Percentiles rank a stretch among this genome's conserved stretches.
phyloP scores from a whole-genome alignment of 2,113 vertebrate species.

The Tragelaphus buxtoni region DNA sequence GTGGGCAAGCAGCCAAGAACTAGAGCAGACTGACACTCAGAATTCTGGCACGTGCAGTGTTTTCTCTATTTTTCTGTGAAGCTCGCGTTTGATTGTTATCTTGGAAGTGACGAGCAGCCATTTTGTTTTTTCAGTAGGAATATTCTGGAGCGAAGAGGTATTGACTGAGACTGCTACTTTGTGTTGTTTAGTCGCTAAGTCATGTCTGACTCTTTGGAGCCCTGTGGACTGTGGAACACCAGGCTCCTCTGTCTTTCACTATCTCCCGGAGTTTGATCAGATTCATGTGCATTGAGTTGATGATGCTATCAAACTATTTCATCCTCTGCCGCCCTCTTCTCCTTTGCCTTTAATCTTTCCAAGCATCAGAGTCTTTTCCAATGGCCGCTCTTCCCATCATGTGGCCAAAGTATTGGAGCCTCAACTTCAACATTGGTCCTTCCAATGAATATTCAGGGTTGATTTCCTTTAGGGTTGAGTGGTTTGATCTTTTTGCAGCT shows the following conservation, averaged over 20 bases:
- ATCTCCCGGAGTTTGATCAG: neutral
- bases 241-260: neutral
- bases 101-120: neutral
- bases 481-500: neutral
- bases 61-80: neutral
- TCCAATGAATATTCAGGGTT: neutral
- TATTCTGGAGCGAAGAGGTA: neutral
- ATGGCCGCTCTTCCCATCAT: neutral
- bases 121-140: slow-evolving; percentile 28
- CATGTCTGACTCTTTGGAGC: neutral
- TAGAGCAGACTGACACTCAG: slow-evolving; percentile 24
- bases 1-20: slow-evolving; percentile 24
- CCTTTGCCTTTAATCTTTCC: neutral
- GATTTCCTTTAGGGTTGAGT: neutral
- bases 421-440: neutral
- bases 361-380: neutral
- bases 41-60: slow-evolving; percentile 28
- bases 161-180: neutral
- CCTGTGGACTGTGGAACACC: neutral
- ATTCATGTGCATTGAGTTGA: neutral
- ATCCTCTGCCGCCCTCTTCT: neutral
- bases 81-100: neutral
- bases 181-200: neutral
- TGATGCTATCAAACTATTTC: neutral
- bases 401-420: neutral